Evolutionary conservation across 2,888 invertebrate genomes (phyloP).

Genomic region (Andrena haemorrhoa): DNA sequence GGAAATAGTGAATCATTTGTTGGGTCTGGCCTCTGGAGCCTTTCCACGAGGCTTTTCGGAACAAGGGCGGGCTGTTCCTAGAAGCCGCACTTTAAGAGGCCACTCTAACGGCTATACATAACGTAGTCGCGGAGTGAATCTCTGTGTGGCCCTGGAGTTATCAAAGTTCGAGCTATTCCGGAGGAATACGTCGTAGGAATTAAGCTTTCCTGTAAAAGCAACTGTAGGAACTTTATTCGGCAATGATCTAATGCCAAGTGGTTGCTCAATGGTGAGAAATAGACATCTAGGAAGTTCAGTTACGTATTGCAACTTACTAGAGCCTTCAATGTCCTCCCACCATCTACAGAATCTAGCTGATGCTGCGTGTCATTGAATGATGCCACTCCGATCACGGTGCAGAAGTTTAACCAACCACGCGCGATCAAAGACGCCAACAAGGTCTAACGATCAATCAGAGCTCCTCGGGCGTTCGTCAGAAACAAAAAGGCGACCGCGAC

Average conservation of each 20-base stretch:
- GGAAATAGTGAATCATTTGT: conserved; percentile 33
- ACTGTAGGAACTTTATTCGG: too few relatives aligned
- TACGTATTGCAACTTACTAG: too few relatives aligned
- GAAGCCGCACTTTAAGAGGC: conserved; percentile 24
- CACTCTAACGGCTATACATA: conserved; percentile 2
- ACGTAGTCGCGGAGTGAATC: neutral
- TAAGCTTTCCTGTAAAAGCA: too few relatives aligned
- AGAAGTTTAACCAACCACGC: conserved; percentile 24
- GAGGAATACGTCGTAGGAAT: neutral
- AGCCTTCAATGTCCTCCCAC: too few relatives aligned
- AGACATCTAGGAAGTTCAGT: too few relatives aligned
- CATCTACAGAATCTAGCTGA: too few relatives aligned
- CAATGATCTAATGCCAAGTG: too few relatives aligned
- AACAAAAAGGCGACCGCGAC: conserved; percentile 56
- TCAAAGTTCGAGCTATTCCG: neutral
- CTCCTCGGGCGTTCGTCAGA: conserved; percentile 30
- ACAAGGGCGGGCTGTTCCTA: conserved; percentile 19
- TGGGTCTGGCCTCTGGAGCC: neutral
- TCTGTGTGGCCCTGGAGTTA: neutral
- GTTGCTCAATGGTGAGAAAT: too few relatives aligned
- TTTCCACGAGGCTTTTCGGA: neutral
- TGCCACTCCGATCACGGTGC: too few relatives aligned
- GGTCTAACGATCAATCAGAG: conserved; percentile 50
- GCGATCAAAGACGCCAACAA: conserved; percentile 39
- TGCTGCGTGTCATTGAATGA: too few relatives aligned